These are phyloP conservation scores for Cotesia typhae DNA, from an alignment of 1,140 invertebrate genomes.

Conservation along the genomic window DNA sequence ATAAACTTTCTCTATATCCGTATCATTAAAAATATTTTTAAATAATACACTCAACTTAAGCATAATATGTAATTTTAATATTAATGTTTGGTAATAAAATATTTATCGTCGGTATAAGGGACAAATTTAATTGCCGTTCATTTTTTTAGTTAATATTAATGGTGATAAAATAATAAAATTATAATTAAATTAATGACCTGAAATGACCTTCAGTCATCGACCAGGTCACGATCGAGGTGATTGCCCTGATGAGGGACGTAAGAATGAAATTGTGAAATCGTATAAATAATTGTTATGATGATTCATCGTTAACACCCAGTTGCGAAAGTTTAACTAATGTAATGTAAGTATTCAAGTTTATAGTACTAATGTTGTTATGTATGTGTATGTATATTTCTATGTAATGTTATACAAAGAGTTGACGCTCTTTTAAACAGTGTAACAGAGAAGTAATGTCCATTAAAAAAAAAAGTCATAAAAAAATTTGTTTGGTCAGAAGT, in stretches of 20 bases:
- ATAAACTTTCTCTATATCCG: constrained; percentile 26
- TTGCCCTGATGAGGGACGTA: constrained; percentile 18
- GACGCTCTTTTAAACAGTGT: no score
- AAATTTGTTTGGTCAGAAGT: constrained; percentile 28
- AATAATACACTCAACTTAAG: no score
- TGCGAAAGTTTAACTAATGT: constrained; percentile 24
- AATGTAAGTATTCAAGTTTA: background rate
- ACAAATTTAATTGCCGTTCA: no score
- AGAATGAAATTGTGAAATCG: constrained; percentile 22
- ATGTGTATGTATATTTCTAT: constrained; percentile 19
- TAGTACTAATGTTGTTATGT: constrained; percentile 12
- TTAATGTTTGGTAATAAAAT: constrained; percentile 11
- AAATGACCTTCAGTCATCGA: constrained; percentile 19
- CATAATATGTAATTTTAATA: no score
- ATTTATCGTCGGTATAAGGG: background rate
- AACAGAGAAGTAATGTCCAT: no score
- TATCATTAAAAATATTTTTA: background rate
- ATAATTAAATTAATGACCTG: background rate
- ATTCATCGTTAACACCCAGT: constrained; percentile 30
- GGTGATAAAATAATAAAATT: background rate
- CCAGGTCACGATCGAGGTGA: constrained; percentile 17
- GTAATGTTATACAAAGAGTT: constrained; percentile 6
- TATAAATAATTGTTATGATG: constrained; percentile 27
- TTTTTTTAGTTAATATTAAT: background rate
- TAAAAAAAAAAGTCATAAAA: constrained; percentile 18